Evolutionary conservation across 1,140 invertebrate genomes (phyloP).

Genomic region (Drosophila ananassae): DNA sequence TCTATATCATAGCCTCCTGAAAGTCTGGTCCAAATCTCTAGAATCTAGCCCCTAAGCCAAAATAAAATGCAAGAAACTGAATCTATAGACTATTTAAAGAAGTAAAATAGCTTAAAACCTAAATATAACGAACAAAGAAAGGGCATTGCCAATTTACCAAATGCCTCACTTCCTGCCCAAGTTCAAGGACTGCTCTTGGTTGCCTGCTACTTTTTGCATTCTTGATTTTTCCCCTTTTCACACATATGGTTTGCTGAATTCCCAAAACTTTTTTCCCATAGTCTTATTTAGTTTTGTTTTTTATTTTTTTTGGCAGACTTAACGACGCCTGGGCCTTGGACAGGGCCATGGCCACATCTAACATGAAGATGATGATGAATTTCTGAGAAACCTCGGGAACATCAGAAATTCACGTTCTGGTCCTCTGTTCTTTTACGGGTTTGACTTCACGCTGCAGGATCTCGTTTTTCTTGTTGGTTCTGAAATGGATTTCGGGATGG

Average conservation of each 20-base stretch:
- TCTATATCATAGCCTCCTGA: neutral
- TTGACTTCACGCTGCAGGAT: conserved; percentile 54
- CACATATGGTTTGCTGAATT: conserved; percentile 50
- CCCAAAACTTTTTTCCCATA: conserved; percentile 21
- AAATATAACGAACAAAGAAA: conserved; percentile 1
- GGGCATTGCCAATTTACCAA: conserved; percentile 16
- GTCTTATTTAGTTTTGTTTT: conserved; percentile 13
- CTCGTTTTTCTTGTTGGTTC: conserved; percentile 22
- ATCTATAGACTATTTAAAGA: neutral
- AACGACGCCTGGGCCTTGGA: conserved; percentile 38
- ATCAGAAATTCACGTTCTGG: conserved; percentile 59
- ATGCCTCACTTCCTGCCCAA: conserved; percentile 63
- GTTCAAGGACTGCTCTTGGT: conserved; percentile 59
- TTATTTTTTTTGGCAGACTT: conserved; percentile 60
- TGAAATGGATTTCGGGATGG: conserved; percentile 23
- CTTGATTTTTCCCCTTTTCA: conserved; percentile 5
- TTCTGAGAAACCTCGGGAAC: conserved; percentile 57
- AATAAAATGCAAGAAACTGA: too few relatives aligned
- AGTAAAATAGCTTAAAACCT: neutral
- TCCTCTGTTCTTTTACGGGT: conserved; percentile 32
- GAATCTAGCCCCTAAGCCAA: too few relatives aligned
- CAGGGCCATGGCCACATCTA: conserved; percentile 34
- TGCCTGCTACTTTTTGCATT: conserved; percentile 4
- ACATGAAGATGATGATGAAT: conserved; percentile 52
- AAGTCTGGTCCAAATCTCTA: too few relatives aligned